phyloP scores from a whole-genome alignment of 1,140 invertebrate species.

The Hycleus phaleratus region DNA sequence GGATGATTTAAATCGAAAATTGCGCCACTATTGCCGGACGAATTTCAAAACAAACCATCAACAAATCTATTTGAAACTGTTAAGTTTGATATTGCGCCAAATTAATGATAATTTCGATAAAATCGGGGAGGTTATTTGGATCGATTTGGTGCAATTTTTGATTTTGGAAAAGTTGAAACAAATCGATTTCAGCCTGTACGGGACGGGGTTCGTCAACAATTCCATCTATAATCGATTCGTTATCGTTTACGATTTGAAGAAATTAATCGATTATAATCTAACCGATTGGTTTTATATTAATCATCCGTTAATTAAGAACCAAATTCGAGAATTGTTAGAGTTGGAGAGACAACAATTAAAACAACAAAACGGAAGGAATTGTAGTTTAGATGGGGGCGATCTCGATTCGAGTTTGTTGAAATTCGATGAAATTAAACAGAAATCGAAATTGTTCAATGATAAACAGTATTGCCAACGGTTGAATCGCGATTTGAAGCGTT shows the following conservation, averaged over 20 bases:
- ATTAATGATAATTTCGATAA: slow-evolving; percentile 20
- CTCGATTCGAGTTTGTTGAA: not conserved
- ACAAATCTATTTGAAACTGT: slow-evolving; percentile 22
- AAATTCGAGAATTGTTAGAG: slow-evolving; percentile 14
- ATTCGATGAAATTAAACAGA: not conserved
- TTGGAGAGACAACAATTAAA: slow-evolving; percentile 1
- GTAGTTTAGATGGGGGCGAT: not conserved
- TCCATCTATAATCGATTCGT: slow-evolving; percentile 30
- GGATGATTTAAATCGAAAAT: slow-evolving; percentile 18
- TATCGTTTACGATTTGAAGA: slow-evolving; percentile 30
- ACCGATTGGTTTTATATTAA: slow-evolving; percentile 35
- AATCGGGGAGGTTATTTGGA: slow-evolving; percentile 29
- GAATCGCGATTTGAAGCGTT: slow-evolving; percentile 14
- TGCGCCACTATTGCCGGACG: slow-evolving; percentile 31
- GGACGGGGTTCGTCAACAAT: slow-evolving; percentile 16
- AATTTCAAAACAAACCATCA: slow-evolving; percentile 23
- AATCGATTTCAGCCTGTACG: slow-evolving; percentile 22
- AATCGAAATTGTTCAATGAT: not conserved
- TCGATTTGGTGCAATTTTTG: slow-evolving; percentile 30
- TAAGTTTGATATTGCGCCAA: slow-evolving; percentile 22
- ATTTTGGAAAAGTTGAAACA: slow-evolving; percentile 27
- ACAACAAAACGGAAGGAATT: not conserved
- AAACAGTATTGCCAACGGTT: slow-evolving; percentile 2
- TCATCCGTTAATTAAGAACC: slow-evolving; percentile 29
- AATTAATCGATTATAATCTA: slow-evolving; percentile 19